Base-by-base conservation (phyloP, 2,888 invertebrate species). In the Pherbina coryleti region DNA sequence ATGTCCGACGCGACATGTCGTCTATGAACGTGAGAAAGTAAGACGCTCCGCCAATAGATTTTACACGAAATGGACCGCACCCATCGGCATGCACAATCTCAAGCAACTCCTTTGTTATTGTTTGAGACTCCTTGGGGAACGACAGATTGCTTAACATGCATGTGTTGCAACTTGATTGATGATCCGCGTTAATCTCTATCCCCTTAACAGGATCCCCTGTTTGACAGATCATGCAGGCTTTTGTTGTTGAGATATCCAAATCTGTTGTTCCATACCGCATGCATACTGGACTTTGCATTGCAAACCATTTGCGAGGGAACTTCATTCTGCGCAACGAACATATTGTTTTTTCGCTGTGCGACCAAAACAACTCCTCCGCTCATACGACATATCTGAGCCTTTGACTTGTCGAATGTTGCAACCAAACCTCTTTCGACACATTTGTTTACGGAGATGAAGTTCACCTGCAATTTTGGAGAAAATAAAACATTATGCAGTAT, bases 1-100 rank as follows among this genome's bases (percentile, higher is more conserved):
- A 55, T 60, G 75, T 70, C n/a, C 70, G 25, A 1, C 78, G n/a
- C 9, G 76, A 76, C n/a, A 37, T 75, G 55, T 79, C 79, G 17
- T 79, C 75, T 31, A 76, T 77, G 53, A 77, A 78, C 1, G 64
- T 76, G 17, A 73, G 49, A 57, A 79, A 78, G 53, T 71, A 79
- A 51, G 51, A 49, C 5, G 76, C 34, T 19, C 74, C 76, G n/a
- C 74, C 71, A 25, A 70, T 22, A 25, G 76, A 78, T 25, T n/a
- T 25, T 31, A 37, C 28, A 22, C 72, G 66, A 14, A 76, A 74
- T 2, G 79, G 79, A 2, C 77, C 76, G 19, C 79, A 80, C n/a
- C 78, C 74, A 53, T 80, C 76, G 2, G 74, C 55, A 44, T 75
- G 76, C 8, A 78, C 70, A 66, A 80, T 31, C 28, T 72, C 77